A percentile compares a stretch with the other conserved stretches of the same genome.
phyloP scores from a whole-genome alignment of 2,888 invertebrate species.

The Eupithecia tripunctaria region DNA sequence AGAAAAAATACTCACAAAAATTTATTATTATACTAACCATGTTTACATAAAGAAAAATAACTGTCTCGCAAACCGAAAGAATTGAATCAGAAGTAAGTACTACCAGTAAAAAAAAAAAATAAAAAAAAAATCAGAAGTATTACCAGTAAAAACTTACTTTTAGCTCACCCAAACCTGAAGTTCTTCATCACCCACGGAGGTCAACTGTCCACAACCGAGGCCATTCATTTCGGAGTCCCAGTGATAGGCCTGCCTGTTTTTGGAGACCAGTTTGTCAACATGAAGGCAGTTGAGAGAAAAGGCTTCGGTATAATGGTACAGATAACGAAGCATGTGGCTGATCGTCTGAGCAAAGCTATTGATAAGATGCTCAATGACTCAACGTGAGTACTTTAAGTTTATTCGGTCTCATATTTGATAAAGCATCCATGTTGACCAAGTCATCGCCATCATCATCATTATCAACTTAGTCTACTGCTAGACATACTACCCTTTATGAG shows the following conservation, averaged over 20 bases:
- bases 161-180: slow-evolving; percentile 65
- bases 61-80: too few species aligned
- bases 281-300: slow-evolving; percentile 57
- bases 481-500: too few species aligned
- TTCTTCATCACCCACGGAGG: slow-evolving; percentile 68
- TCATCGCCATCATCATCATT: too few species aligned
- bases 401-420: not conserved
- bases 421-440: too few species aligned
- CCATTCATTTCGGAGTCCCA: slow-evolving; percentile 71
- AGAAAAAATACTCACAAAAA: too few species aligned
- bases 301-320: slow-evolving; percentile 61
- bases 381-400: slow-evolving; percentile 43
- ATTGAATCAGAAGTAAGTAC: too few species aligned
- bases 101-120: slow-evolving; percentile 17
- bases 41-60: too few species aligned
- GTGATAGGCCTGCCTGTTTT: slow-evolving; percentile 66
- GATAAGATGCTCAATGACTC: slow-evolving; percentile 55
- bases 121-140: too few species aligned
- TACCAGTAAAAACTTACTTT: slow-evolving; percentile 33
- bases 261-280: slow-evolving; percentile 67
- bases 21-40: too few species aligned
- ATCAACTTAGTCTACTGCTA: too few species aligned
- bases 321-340: slow-evolving; percentile 55
- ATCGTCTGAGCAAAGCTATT: slow-evolving; percentile 55
- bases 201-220: slow-evolving; percentile 67